These are phyloP conservation scores for Dryococelus australis DNA, from an alignment of 2,888 invertebrate genomes.

Conservation along the genomic window DNA sequence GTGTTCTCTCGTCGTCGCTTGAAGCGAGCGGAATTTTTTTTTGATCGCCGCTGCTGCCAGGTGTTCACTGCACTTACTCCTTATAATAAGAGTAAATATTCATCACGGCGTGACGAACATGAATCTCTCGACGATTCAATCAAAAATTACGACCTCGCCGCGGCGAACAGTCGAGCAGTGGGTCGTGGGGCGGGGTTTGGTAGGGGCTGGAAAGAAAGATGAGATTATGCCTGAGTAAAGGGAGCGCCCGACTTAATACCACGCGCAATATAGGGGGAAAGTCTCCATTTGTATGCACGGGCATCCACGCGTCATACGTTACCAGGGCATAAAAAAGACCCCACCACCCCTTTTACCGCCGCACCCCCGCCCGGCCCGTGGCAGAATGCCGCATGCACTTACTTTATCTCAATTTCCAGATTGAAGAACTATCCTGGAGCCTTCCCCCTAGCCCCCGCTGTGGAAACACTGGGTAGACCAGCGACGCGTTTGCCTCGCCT, in stretches of 20 bases:
- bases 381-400: neutral
- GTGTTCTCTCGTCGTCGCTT: too few relatives aligned
- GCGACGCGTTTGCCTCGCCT: neutral
- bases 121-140: neutral
- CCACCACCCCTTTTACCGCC: neutral
- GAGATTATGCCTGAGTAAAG: conserved; percentile 21
- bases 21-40: too few relatives aligned
- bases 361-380: neutral
- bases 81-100: neutral
- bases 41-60: too few relatives aligned
- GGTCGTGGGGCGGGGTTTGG: neutral
- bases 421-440: neutral
- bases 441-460: neutral
- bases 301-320: conserved; percentile 21
- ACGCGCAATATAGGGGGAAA: neutral
- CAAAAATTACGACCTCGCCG: neutral
- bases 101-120: neutral
- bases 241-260: conserved; percentile 17
- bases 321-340: neutral
- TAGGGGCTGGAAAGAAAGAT: conserved; percentile 17
- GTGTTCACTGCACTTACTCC: neutral
- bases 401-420: conserved; percentile 30
- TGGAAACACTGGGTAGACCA: too few relatives aligned
- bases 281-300: conserved; percentile 25
- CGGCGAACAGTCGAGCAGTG: neutral